Conservation (phyloP, 2,888 invertebrate species). For the Merodon equestris region DNA sequence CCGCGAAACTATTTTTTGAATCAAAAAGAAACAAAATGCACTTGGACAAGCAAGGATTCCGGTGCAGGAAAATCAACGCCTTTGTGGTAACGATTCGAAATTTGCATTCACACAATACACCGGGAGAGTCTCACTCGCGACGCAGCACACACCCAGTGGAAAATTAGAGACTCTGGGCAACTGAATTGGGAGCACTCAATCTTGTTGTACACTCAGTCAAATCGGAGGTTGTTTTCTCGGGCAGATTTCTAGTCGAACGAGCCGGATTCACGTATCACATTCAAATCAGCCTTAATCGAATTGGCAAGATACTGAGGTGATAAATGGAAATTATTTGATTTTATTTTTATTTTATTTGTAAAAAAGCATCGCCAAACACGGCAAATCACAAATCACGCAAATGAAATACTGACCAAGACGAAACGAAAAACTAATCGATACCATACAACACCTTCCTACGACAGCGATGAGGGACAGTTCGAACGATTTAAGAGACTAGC, state of each 20-base stretch:
- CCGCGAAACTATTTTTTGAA: neutral
- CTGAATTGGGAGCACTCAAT: conserved; percentile 30
- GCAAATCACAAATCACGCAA: conserved; percentile 46
- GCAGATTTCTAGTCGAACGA: conserved; percentile 29
- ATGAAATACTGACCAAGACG: conserved; percentile 46
- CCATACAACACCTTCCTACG: conserved; percentile 63
- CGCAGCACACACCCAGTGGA: conserved; percentile 62
- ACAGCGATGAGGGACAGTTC: conserved; percentile 5
- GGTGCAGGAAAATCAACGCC: conserved; percentile 3
- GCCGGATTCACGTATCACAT: neutral
- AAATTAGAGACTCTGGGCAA: conserved; percentile 54
- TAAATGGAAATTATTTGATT: conserved; percentile 25
- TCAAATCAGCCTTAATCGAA: conserved; percentile 5
- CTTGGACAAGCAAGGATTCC: conserved; percentile 1
- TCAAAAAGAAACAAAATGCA: neutral
- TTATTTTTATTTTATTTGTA: neutral
- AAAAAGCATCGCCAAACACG: conserved; percentile 33
- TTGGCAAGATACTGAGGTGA: conserved; percentile 9
- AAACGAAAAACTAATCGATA: conserved; percentile 65
- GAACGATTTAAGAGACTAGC: conserved; percentile 44
- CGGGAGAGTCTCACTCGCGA: conserved; percentile 46
- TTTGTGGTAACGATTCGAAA: conserved; percentile 51
- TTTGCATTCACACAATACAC: conserved; percentile 29
- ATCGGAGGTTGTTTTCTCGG: conserved; percentile 17
- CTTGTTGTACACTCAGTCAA: conserved; percentile 24